Evolutionary conservation across 2,113 vertebrate genomes (phyloP), one percentile per base, ranked within the genome.

Genomic region (Xenopus laevis): DNA sequence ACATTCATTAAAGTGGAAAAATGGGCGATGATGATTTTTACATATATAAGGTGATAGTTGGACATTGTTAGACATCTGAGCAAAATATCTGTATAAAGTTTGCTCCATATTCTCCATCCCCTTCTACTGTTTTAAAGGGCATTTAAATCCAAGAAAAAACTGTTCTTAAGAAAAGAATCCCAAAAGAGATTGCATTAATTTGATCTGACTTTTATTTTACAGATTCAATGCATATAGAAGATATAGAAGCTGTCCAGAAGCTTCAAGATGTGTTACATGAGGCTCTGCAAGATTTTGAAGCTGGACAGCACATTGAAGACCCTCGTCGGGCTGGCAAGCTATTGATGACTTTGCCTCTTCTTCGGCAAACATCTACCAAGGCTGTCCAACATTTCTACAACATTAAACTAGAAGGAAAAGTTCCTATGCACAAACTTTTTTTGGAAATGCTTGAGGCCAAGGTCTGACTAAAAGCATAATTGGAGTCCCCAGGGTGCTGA

Each of bases 341-440:
- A 89, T 89, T 99, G 83, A 98, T 99, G 97, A 98, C 97, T 13
- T 94, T 99, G 79, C 97, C 97, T 0, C 92, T 99, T 59, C 95
- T 99, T 71, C 91, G 97, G 83, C 97, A 99, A 93, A 99, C 96
- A 30, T 95, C 97, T 84, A 98, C 96, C 86, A 98, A 98, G 92
- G 97, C 97, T 0, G 97, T 99, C 87, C 97, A 98, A 87, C 97
- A 99, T 85, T 98, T 99, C 92, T 98, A 98, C 93, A 98, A 95
- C 92, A 96, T 98, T 92, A 98, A 99, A 91, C 95, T 98, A 79
- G 97, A 99, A 88, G 97, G 97, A 88, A 99, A 98, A 87, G 97
- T 98, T 81, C 97, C 97, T 87, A 99, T 99, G 97, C 97, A 99
- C 94, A 99, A 99, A 98, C 97, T 99, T 83, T 99, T 99, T 94